Base-by-base conservation (phyloP, 2,797 vertebrate species). In the Pangasius krempfi region DNA sequence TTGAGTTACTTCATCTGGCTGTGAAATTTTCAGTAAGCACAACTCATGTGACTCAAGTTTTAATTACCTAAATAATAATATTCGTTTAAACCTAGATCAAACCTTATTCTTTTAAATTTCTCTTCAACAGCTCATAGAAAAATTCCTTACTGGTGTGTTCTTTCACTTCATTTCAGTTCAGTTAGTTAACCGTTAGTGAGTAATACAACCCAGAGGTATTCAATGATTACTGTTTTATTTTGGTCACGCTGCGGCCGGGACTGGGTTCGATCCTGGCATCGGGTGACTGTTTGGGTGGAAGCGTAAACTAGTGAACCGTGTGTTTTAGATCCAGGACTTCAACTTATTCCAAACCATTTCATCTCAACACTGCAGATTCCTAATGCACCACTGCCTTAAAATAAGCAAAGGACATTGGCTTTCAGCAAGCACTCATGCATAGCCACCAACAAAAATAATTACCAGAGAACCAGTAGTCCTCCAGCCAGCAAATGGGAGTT, bases 361-460 rank as follows among this genome's bases (percentile, higher is more conserved):
- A 82, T 40, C 56, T 27, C 22, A 47, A 60, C 20, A 25, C 56
- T 60, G 79, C 79, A 44, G 37, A 44, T 60, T 82, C 37, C 37
- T 60, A 62, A 82, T 83, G 25, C 33, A 62, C 58, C 33, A 16
- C 10, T 14, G 44, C 37, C 80, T 64, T 83, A 44, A 82, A 83
- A 83, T 64, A 44, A 83, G 22, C 52, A 20, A n/a, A 78, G 27
- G 5, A 33, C 37, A 7, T 9, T 62, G 80, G 80, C 33, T 82
- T 40, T 82, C 80, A 62, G 56, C 12, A 8, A 44, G 80, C 58
- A 62, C 22, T 58, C 80, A 83, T 64, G 58, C 80, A 64, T 3
- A 83, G 80, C 37, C 33, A 62, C 58, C 80, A 64, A 83, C 58
- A 83, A 64, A 83, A 83, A 83, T 47, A 83, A 83, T 83, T 64